These are phyloP conservation scores for Littorina saxatilis DNA, from an alignment of 1,140 invertebrate genomes.

Conservation along the genomic window DNA sequence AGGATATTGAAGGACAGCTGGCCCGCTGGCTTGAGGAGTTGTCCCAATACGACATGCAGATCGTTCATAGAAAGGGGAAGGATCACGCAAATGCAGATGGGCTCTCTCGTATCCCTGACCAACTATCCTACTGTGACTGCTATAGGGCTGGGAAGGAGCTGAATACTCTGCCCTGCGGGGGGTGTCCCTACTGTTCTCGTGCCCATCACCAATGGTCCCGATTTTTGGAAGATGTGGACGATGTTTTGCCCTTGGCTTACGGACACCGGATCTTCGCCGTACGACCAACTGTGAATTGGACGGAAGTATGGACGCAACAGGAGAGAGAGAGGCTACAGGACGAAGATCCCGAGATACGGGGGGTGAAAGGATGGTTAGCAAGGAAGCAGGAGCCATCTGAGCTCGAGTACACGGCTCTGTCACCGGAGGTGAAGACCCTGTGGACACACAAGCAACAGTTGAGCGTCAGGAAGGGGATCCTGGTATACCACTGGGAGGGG, in stretches of 20 bases:
- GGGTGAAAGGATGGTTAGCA: not conserved
- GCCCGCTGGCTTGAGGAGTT: constrained; percentile 57
- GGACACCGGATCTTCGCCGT: not conserved
- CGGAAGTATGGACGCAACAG: too few species aligned
- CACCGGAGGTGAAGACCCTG: not conserved
- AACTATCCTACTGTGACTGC: not conserved
- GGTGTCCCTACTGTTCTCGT: not conserved
- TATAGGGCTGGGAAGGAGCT: not conserved
- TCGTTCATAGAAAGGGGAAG: constrained; percentile 32
- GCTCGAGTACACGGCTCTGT: not conserved
- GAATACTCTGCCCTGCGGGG: not conserved
- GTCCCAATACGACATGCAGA: constrained; percentile 39
- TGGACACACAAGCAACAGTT: not conserved
- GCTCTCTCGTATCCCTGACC: not conserved
- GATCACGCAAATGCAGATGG: constrained; percentile 13
- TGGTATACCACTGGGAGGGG: not conserved
- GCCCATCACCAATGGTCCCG: not conserved
- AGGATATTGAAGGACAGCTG: constrained; percentile 56
- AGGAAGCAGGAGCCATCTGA: too few species aligned
- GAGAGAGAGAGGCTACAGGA: not conserved
- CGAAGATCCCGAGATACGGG: not conserved
- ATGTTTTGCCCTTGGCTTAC: not conserved
- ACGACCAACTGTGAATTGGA: not conserved
- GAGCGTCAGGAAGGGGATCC: not conserved
- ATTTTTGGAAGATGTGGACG: not conserved